Evolutionary conservation across 35 echinoderm and acorn worm genomes (phyloP).

Genomic region (Eucidaris tribuloides): DNA sequence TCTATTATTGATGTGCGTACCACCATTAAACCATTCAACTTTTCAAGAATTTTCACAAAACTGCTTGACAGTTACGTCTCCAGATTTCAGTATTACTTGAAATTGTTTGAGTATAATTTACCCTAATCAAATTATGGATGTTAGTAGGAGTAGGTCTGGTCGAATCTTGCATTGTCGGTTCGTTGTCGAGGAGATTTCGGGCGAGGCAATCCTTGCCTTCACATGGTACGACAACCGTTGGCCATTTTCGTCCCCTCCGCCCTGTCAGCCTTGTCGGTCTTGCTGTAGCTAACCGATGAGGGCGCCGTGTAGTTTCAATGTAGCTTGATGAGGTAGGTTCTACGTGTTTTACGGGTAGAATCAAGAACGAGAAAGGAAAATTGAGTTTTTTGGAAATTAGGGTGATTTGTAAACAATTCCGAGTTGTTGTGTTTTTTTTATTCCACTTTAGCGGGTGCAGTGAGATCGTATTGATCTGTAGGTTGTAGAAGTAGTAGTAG

Average conservation of each 20-base stretch:
- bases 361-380: no score
- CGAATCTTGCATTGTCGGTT: no score
- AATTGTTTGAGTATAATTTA: background rate
- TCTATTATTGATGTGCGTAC: background rate
- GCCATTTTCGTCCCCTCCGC: background rate
- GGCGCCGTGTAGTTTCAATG: conserved; percentile 2
- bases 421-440: no score
- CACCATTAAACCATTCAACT: no score
- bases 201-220: background rate
- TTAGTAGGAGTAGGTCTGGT: background rate
- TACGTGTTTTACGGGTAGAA: no score
- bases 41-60: background rate
- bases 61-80: background rate
- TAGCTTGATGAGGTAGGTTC: background rate
- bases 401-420: no score
- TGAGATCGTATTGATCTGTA: no score
- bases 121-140: background rate
- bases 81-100: background rate
- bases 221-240: background rate
- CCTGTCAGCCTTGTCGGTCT: background rate
- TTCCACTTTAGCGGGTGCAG: no score
- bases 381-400: no score
- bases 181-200: background rate
- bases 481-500: no score
- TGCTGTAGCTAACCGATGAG: background rate